These are phyloP conservation scores for Mycteria americana DNA, from an alignment of 2,797 vertebrate genomes.

Conservation along the genomic window DNA sequence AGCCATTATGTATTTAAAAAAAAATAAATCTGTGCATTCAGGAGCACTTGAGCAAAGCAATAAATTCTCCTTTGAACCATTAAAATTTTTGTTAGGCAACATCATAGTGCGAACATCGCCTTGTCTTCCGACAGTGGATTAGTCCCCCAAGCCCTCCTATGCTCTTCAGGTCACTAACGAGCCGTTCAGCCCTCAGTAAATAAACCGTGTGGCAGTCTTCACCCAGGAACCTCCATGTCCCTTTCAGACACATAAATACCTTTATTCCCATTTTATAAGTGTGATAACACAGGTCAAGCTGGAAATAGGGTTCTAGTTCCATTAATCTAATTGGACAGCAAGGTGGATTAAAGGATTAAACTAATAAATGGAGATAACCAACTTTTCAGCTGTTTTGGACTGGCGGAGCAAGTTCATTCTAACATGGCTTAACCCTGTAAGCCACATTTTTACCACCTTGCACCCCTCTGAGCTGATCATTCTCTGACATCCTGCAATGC, in stretches of 20 bases:
- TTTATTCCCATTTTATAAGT: slow-evolving; percentile 32
- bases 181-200: neutral
- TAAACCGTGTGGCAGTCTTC: neutral
- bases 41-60: neutral
- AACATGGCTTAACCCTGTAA: slow-evolving; percentile 22
- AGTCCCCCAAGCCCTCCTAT: neutral
- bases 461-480: neutral
- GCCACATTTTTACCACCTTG: slow-evolving; percentile 34
- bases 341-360: slow-evolving; percentile 64
- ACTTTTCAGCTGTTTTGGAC: slow-evolving; percentile 18
- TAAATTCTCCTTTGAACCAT: neutral
- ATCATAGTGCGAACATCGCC: neutral
- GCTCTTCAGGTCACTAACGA: slow-evolving; percentile 45
- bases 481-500: slow-evolving; percentile 14
- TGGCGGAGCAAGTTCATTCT: neutral
- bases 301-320: slow-evolving; percentile 30
- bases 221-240: neutral
- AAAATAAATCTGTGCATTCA: neutral
- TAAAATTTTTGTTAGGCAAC: slow-evolving; percentile 16
- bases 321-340: slow-evolving; percentile 61
- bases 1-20: neutral
- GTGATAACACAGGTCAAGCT: slow-evolving; percentile 38
- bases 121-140: neutral
- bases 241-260: neutral
- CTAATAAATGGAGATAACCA: slow-evolving; percentile 51